Base-by-base conservation (phyloP, 2,113 vertebrate species). In the Petaurus breviceps region DNA sequence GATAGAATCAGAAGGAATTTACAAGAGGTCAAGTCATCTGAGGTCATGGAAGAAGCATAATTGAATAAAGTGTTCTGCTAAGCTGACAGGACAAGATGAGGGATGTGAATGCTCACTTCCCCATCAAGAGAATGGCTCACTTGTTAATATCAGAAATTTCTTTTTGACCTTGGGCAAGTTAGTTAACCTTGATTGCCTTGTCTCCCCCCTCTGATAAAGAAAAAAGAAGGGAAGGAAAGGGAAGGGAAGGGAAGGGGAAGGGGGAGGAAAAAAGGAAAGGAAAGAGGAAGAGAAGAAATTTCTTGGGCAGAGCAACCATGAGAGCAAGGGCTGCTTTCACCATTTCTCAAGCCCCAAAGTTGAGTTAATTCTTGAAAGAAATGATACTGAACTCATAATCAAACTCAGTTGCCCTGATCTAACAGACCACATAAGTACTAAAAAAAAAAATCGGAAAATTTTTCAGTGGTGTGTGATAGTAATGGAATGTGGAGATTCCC, bases 371-470 rank as follows among this genome's bases (percentile, higher is more conserved):
- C 98, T 99, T 98, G 99, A 99, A 98, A 99, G 99, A 92, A 99
- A 99, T 93, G 98, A 99, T 96, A 98, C 99, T 96, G 99, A 99
- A 98, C 98, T 99, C 98, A 99, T 99, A 97, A 97, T 99, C 99
- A 94, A 99, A 99, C 98, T 99, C 99, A 37, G 99, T 98, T 93
- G 99, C 99, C 98, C 98, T 99, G 97, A 99, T 99, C 99, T 99
- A 99, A 97, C 98, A 99, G 98, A 98, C 99, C 95, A 99, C 98
- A 97, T 99, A 99, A 98, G 99, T 96, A 84, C 19, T 16, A 37
- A 61, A 31, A 57, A 31, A 57, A 99, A 99, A 99, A 98, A 99
- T 99, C 98, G 97, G 98, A 51, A 98, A 98, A 96, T 98, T 98
- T 95, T 96, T 99, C 98, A 98, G 99, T 92, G 98, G 19, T n/a